Percentiles rank a stretch among this genome's conserved stretches.
These are phyloP conservation scores for Psilanteris sp. DNA, from an alignment of 1,140 invertebrate genomes.

Conservation along the genomic window DNA sequence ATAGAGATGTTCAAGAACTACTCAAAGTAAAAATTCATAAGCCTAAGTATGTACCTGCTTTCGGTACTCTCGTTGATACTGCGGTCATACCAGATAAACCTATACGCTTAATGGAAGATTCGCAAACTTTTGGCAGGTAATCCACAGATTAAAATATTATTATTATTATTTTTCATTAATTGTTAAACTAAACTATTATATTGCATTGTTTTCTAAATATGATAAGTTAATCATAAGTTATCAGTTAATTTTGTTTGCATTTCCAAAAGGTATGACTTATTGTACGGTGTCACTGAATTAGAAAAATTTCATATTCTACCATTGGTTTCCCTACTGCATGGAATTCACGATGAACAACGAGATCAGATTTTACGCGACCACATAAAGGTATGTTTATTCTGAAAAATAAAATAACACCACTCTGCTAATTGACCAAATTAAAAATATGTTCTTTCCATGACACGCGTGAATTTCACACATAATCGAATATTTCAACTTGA, in stretches of 20 bases:
- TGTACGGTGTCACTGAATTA: slow-evolving; percentile 93
- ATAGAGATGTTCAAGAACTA: slow-evolving; percentile 72
- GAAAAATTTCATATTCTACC: slow-evolving; percentile 92
- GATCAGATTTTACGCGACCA: slow-evolving; percentile 89
- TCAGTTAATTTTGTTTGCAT: too few relatives aligned
- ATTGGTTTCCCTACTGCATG: slow-evolving; percentile 87
- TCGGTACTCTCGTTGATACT: slow-evolving; percentile 90
- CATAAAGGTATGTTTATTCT: slow-evolving; percentile 78
- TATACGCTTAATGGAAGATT: slow-evolving; percentile 86
- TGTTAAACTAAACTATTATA: too few relatives aligned
- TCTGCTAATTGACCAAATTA: background rate
- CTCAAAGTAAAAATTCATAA: slow-evolving; percentile 75
- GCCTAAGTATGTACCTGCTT: slow-evolving; percentile 76
- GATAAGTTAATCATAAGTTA: too few relatives aligned
- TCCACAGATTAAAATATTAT: background rate
- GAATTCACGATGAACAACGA: slow-evolving; percentile 88
- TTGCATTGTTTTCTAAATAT: too few relatives aligned
- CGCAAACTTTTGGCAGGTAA: slow-evolving; percentile 87
- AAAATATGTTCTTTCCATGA: background rate
- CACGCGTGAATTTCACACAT: too few relatives aligned
- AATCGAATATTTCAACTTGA: too few relatives aligned
- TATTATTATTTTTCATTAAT: too few relatives aligned
- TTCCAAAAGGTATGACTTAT: slow-evolving; percentile 87
- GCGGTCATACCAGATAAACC: slow-evolving; percentile 90
- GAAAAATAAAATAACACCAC: background rate